Evolutionary conservation across 2,797 vertebrate species (phyloP).

Genomic region (Sphenodon punctatus): DNA sequence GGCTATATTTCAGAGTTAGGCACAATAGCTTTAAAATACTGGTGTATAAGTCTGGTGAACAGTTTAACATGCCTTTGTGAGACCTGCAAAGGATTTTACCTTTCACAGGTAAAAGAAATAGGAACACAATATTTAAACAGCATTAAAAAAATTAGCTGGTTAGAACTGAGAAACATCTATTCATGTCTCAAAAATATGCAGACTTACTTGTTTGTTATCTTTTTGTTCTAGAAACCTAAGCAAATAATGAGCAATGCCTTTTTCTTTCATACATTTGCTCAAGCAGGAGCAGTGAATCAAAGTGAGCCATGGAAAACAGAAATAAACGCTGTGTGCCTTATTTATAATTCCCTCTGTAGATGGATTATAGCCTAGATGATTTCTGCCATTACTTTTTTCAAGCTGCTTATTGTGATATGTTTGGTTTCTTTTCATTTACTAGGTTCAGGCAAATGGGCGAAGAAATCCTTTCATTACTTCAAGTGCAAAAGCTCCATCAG

Average conservation of each 20-base stretch:
- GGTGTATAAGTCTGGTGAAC: not conserved
- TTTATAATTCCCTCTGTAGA: not conserved
- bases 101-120: not conserved
- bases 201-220: not conserved
- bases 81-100: not conserved
- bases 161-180: not conserved
- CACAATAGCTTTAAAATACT: not conserved
- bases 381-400: conserved; percentile 20
- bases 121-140: not conserved
- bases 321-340: not conserved
- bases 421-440: not conserved
- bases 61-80: not conserved
- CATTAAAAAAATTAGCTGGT: not conserved
- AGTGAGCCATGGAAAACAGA: not conserved
- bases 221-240: not conserved
- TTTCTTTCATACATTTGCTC: not conserved
- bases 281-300: not conserved
- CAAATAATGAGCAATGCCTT: not conserved
- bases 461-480: conserved; percentile 40
- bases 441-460: conserved; percentile 60
- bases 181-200: not conserved
- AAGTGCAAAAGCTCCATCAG: conserved; percentile 22
- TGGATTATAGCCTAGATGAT: not conserved
- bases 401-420: fast-evolving
- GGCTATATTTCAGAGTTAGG: fast-evolving